Evolutionary conservation across 2,888 invertebrate genomes (phyloP).

Genomic region (Trichogramma dendrolimi): DNA sequence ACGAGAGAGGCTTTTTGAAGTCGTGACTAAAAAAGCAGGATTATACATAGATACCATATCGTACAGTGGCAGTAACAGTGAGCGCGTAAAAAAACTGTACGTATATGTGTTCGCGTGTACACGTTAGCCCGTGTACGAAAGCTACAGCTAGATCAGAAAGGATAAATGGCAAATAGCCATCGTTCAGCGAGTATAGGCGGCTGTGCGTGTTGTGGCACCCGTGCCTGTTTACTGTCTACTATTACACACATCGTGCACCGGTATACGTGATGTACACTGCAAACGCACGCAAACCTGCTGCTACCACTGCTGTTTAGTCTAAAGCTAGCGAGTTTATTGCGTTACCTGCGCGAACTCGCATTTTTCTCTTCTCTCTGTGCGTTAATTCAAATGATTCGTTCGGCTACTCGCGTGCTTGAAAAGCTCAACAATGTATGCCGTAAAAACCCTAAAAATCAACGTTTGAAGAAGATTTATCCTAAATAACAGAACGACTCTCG

Average conservation of each 20-base stretch:
- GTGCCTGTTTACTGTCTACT: conserved; percentile 8
- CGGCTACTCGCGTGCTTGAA: too few species aligned
- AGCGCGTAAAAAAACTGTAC: neutral
- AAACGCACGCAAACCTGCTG: neutral
- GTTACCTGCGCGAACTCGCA: neutral
- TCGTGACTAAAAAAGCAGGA: too few species aligned
- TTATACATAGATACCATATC: too few species aligned
- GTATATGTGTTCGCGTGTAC: neutral
- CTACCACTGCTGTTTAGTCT: too few species aligned
- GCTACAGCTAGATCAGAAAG: conserved; percentile 27
- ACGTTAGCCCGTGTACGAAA: neutral
- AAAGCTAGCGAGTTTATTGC: too few species aligned
- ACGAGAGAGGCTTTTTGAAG: neutral
- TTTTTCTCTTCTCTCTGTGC: neutral
- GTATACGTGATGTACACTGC: conserved; percentile 12
- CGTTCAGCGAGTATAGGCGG: conserved; percentile 20
- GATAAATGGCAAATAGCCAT: conserved; percentile 33
- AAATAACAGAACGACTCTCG: too few species aligned
- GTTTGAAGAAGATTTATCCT: too few species aligned
- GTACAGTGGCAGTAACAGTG: too few species aligned
- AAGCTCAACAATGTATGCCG: too few species aligned
- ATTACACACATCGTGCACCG: neutral
- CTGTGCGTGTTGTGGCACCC: neutral
- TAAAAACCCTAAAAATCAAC: too few species aligned
- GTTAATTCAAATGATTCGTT: neutral